Evolutionary conservation across 1,140 invertebrate genomes (phyloP), one percentile per base, ranked within the genome.

Genomic region (Asobara japonica): DNA sequence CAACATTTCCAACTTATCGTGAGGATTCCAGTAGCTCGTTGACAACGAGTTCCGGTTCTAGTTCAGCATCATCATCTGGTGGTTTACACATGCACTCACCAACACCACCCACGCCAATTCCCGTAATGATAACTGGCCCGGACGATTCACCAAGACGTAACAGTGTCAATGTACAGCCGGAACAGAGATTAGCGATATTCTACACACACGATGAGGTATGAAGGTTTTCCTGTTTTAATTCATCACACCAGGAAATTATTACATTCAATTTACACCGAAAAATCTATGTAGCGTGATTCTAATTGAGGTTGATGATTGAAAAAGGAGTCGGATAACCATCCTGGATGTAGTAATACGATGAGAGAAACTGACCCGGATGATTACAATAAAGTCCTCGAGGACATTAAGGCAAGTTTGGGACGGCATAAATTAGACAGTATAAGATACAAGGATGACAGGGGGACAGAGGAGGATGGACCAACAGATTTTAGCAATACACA

Each of bases 61-160:
- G 83, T 71, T 73, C 80, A 38, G 80, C 77, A 25, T 83, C 84
- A 8, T 85, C 82, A 5, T 76, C 70, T 3, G 82, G 83, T 27
- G 83, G 82, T 8, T 56, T 85, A 22, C 83, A 84, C 48, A 83
- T 83, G 71, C 79, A 82, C 69, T 69, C 75, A 62, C 60, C 60
- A 7, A 82, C 78, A 20, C 79, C 80, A 64, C 79, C 78, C 0
- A 82, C 77, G 10, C 82, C 84, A 16, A 85, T 85, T 66, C 80
- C 83, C 18, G 82, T 85, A 27, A 83, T 80, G 77, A 82, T 85
- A 61, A 84, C 83, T n/a, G 71, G 73, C 1, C 81, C 84, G 0
- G 81, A 85, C 13, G 81, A 82, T 29, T 82, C 74, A 20, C 73
- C 76, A 10, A 76, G 79, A 56, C 77, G 80, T n/a, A 78, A 78